Evolutionary conservation across 2,113 vertebrate species (phyloP), one percentile per base, ranked within the genome.

Genomic region (Scopus umbretta): DNA sequence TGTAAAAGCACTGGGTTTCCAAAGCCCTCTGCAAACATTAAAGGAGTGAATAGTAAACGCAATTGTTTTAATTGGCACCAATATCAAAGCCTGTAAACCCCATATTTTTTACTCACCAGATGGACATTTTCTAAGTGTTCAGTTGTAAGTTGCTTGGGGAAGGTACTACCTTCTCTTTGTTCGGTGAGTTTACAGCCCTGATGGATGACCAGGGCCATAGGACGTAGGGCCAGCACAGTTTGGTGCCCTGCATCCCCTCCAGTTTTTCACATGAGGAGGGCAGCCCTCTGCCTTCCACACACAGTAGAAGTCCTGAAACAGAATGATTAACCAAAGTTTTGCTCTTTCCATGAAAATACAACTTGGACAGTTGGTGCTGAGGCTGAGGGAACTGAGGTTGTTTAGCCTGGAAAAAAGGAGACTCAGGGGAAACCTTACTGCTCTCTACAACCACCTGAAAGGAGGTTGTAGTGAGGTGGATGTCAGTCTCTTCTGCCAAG

Each of bases 21-120:
- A 92, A 82, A 93, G 38, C 85, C 63, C 74, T 92, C 88, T 93
- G 76, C 86, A 91, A 79, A 78, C 76, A 80, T 59, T 78, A 71
- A 55, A 93, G 72, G 43, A 71, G 80, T 29, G 65, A 93, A 71
- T 67, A 85, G 63, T 55, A 67, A 91, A 80, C 3, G 10, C 36
- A 81, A 21, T 84, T 80, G 94, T 92, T 96, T 93, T 81, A 86
- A 45, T n/a, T 93, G 96, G 95, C 95, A 79, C 52, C 16, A 0
- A 0, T 85, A 74, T 92, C 92, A 96, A 95, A 94, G 72, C 52
- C n/a, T 62, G 15, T 47, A 66, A 83, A 67, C 36, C 17, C 47
- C 13, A 2, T 68, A 2, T 49, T 86, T 90, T 83, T 86, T 16
- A 36, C 52, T 79, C 86, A 19, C 30, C 52, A 52, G 68, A 40